phyloP scores from a whole-genome alignment of 2,113 vertebrate genomes.

The Rousettus leschenaultii region DNA sequence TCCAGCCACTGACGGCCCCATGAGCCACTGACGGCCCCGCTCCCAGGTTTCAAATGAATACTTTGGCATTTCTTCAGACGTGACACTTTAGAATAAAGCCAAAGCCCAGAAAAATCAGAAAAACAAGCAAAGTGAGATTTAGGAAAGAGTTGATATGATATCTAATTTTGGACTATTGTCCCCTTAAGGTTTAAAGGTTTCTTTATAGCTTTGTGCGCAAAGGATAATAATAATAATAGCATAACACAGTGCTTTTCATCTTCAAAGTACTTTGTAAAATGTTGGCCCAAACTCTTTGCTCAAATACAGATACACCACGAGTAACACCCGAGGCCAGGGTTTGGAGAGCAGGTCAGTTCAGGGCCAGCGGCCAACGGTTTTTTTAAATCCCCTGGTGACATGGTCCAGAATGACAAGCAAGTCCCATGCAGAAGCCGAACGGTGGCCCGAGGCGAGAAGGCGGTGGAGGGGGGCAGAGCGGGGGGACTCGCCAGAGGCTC shows the following conservation, averaged over 20 bases:
- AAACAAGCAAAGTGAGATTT: slow-evolving; percentile 77
- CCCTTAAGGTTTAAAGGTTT: slow-evolving; percentile 70
- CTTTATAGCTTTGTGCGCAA: slow-evolving; percentile 65
- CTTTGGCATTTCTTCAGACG: slow-evolving; percentile 70
- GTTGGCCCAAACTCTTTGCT: slow-evolving; percentile 72
- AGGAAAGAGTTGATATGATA: slow-evolving; percentile 74
- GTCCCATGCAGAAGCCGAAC: not conserved
- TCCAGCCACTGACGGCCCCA: slow-evolving; percentile 13
- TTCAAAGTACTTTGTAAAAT: slow-evolving; percentile 79
- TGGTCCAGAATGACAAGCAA: not conserved
- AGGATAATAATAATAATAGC: slow-evolving; percentile 76
- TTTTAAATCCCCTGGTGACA: not conserved
- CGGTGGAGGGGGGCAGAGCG: not conserved
- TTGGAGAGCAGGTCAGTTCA: slow-evolving; percentile 23
- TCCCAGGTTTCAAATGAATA: slow-evolving; percentile 62
- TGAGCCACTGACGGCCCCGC: slow-evolving; percentile 31
- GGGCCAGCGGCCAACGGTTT: not conserved
- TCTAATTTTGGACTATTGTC: slow-evolving; percentile 79
- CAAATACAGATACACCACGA: slow-evolving; percentile 33
- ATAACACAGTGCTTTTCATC: slow-evolving; percentile 76
- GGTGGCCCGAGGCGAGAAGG: not conserved
- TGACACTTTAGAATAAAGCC: slow-evolving; percentile 63
- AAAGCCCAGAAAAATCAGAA: slow-evolving; percentile 72
- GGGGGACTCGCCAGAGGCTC: no score
- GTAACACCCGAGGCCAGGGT: slow-evolving; percentile 2